Conservation (phyloP, 2,888 invertebrate species). For the Euzophera pinguis region DNA sequence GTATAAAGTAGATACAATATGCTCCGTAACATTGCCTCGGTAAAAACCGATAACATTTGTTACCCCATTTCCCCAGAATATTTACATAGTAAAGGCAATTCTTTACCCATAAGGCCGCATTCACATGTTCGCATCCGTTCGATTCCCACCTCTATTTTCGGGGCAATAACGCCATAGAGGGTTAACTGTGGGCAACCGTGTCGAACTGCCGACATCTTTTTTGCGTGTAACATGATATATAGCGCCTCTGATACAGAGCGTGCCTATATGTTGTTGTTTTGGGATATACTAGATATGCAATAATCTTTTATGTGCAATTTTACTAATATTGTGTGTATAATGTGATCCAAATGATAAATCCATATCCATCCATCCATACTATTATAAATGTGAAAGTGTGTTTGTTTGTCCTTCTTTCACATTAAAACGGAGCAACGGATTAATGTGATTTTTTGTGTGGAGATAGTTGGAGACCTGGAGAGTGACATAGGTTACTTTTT, state of each 20-base stretch:
- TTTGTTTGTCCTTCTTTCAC: too few relatives aligned
- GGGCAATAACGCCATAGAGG: background rate
- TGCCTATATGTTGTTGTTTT: too few relatives aligned
- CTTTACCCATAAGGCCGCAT: background rate
- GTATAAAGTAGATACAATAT: background rate
- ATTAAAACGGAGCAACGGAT: too few relatives aligned
- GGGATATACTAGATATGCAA: too few relatives aligned
- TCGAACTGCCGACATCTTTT: background rate
- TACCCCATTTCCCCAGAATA: background rate
- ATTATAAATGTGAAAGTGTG: too few relatives aligned
- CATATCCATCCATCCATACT: too few relatives aligned
- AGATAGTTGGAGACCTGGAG: too few relatives aligned
- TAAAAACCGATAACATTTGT: conserved; percentile 5
- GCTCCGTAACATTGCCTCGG: background rate
- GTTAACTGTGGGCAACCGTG: background rate
- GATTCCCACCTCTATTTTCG: conserved; percentile 6
- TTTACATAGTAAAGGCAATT: background rate
- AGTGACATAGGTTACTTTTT: too few relatives aligned
- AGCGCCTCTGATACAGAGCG: background rate
- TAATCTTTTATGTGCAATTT: too few relatives aligned
- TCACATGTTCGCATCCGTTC: background rate
- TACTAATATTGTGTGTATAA: too few relatives aligned
- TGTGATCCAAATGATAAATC: too few relatives aligned
- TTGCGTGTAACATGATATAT: conserved; percentile 1
- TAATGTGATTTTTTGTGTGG: too few relatives aligned